Percentiles rank a stretch among this genome's conserved stretches.
Evolutionary conservation across 2,888 invertebrate species (phyloP).

Genomic region (Agrypnus murinus): DNA sequence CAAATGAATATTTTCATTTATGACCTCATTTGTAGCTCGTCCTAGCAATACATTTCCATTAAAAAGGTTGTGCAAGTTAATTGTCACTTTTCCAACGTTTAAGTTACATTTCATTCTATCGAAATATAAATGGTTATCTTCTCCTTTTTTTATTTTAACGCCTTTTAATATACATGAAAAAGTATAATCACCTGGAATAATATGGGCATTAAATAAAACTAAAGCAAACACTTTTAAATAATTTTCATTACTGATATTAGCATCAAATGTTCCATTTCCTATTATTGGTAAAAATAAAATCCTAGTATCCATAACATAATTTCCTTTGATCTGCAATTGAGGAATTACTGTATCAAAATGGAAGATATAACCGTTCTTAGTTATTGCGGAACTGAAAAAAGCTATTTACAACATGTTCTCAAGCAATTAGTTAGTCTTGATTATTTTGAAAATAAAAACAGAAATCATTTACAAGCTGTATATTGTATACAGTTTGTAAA

Average conservation of each 20-base stretch:
- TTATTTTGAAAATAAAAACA: too few relatives aligned
- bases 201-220: too few relatives aligned
- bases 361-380: conserved; percentile 37
- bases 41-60: conserved; percentile 79
- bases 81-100: conserved; percentile 75
- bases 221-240: too few relatives aligned
- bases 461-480: too few relatives aligned
- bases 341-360: conserved; percentile 32
- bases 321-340: conserved; percentile 9
- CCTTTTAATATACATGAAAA: conserved; percentile 80
- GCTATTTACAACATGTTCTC: background rate
- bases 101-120: conserved; percentile 78
- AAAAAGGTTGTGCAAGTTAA: conserved; percentile 80
- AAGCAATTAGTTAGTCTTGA: too few relatives aligned
- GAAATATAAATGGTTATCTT: conserved; percentile 76
- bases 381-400: conserved; percentile 29
- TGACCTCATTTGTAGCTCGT: conserved; percentile 78
- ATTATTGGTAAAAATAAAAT: conserved; percentile 41
- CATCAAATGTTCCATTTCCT: conserved; percentile 40
- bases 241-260: conserved; percentile 44
- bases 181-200: conserved; percentile 77
- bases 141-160: conserved; percentile 74
- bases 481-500: too few relatives aligned
- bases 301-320: conserved; percentile 39
- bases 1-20: conserved; percentile 80